A percentile compares a stretch with the other conserved stretches of the same genome.
phyloP scores from a whole-genome alignment of 2,888 invertebrate species.

The Papilio demoleus region DNA sequence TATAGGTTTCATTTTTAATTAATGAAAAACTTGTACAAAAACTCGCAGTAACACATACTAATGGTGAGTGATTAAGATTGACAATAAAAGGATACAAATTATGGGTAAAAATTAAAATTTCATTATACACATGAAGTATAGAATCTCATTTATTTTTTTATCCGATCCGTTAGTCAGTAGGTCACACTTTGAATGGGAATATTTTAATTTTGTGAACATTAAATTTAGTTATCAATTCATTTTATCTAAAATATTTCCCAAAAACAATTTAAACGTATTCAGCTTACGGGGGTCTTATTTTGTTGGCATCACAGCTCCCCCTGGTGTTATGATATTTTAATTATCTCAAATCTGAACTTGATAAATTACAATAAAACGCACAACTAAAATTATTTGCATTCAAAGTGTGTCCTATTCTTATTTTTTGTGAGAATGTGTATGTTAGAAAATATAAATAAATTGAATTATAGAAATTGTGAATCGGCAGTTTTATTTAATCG shows the following conservation, averaged over 20 bases:
- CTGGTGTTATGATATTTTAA: neutral
- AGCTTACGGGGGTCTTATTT: no score
- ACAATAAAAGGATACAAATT: constrained; percentile 8
- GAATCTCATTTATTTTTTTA: constrained; percentile 18
- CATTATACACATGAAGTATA: constrained; percentile 24
- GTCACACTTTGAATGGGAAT: constrained; percentile 35
- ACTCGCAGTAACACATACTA: neutral
- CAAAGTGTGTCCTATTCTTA: constrained; percentile 40
- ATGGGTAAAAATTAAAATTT: neutral
- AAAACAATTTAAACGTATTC: no score
- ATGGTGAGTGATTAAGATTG: neutral
- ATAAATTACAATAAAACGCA: constrained; percentile 39
- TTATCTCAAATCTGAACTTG: neutral
- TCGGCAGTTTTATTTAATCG: constrained; percentile 56
- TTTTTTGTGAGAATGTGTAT: constrained; percentile 61
- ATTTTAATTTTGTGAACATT: constrained; percentile 24
- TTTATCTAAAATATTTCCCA: no score
- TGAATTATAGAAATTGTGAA: constrained; percentile 69
- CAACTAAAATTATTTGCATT: constrained; percentile 44
- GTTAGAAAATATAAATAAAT: constrained; percentile 65
- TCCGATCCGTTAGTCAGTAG: neutral
- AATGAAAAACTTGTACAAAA: neutral
- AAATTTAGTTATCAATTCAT: neutral
- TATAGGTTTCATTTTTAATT: no score
- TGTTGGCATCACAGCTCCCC: no score